Evolutionary conservation across 2,888 invertebrate species (phyloP), one percentile per base, ranked within the genome.

Genomic region (Lepidochrysops patricia): DNA sequence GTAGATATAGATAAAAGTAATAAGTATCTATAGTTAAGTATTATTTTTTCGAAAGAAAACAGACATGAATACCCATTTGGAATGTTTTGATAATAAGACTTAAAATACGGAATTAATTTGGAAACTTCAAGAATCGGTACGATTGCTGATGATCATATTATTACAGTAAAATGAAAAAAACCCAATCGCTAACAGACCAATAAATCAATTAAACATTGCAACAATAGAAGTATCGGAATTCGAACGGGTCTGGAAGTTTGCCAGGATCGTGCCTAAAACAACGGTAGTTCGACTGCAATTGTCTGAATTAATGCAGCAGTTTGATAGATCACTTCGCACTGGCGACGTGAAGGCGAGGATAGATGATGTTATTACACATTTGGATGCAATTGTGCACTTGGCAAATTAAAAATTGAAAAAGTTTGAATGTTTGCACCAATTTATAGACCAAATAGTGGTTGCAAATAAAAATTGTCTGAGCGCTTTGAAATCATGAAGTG

Each of bases 231-330:
- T 68, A 69, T 69, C 67, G 66, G 64, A 66, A 60, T 64, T 66
- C 57, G 59, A 61, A 62, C 62, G 65, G 61, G 61, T 49, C 65
- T 67, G 69, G 67, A 68, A 29, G 58, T 52, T 58, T 49, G 69
- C 70, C 70, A 69, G 65, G 61, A 62, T 62, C 68, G 66, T 66
- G 70, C 68, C 68, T 70, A 72, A 71, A 72, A 72, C 71, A 72
- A 72, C 71, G 67, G 65, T 67, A 66, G 63, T 62, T 65, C 63
- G 62, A 61, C 64, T 69, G 64, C 68, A 66, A 70, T 68, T 66
- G 69, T 71, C 68, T 68, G 71, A 73, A 73, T 73, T 70, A 70
- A 73, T 74, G 73, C 71, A 66, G 59, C 68, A 63, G 64, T 64
- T 71, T 72, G 73, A 72, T 71, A 67, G 72, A 72, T 71, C 68